Percentiles rank a stretch among this genome's conserved stretches.
These are phyloP conservation scores for Drosophila funebris DNA, from an alignment of 1,140 invertebrate genomes.

Conservation along the genomic window DNA sequence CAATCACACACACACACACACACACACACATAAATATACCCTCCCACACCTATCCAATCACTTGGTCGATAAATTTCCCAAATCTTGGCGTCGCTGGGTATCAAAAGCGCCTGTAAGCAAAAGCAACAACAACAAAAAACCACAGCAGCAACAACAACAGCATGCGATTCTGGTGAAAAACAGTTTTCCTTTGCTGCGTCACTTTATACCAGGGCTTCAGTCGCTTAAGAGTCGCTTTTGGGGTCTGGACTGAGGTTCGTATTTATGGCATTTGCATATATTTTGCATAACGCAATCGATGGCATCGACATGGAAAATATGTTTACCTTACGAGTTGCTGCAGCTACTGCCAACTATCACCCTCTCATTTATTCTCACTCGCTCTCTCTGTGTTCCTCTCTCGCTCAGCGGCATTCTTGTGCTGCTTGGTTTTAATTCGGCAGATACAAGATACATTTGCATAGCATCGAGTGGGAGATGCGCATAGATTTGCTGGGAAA, in stretches of 20 bases:
- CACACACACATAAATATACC: constrained; percentile 37
- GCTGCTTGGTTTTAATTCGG: constrained; percentile 63
- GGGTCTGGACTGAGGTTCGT: constrained; percentile 44
- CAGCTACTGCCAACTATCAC: constrained; percentile 30
- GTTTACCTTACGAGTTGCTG: constrained; percentile 53
- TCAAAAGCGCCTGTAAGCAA: constrained; percentile 51
- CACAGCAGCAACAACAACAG: constrained; percentile 20
- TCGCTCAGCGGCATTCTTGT: constrained; percentile 43
- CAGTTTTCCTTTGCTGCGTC: constrained; percentile 49
- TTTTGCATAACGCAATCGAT: constrained; percentile 83
- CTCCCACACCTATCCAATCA: constrained; percentile 57
- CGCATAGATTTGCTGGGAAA: constrained; percentile 80
- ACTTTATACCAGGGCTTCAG: constrained; percentile 23
- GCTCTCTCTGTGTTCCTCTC: not conserved
- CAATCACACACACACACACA: constrained; percentile 24
- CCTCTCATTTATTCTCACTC: not conserved
- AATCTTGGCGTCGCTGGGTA: constrained; percentile 69
- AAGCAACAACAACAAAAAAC: constrained; percentile 17
- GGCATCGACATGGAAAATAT: constrained; percentile 83
- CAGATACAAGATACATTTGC: constrained; percentile 72
- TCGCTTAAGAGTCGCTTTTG: constrained; percentile 28
- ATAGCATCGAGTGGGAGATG: constrained; percentile 66
- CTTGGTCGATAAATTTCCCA: constrained; percentile 79
- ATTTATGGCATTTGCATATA: constrained; percentile 83
- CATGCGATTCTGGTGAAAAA: constrained; percentile 53